These are phyloP conservation scores for Liolophura sinensis DNA, from an alignment of 1,140 invertebrate genomes.

Conservation along the genomic window DNA sequence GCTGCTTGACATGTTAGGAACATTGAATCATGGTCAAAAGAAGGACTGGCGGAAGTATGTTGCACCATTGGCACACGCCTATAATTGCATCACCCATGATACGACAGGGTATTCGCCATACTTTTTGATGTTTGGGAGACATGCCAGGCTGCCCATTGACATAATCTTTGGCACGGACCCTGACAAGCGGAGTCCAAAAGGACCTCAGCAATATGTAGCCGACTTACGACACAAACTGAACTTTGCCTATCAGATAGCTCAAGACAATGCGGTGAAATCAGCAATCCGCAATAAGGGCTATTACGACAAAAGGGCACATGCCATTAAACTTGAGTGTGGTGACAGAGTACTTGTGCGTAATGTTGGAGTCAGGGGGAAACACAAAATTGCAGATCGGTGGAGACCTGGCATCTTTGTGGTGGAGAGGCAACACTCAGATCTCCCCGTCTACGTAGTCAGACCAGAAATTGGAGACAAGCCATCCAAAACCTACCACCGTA, in stretches of 20 bases:
- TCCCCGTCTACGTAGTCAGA: slow-evolving; percentile 13
- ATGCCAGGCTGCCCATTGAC: slow-evolving; percentile 17
- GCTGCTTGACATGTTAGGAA: slow-evolving; percentile 17
- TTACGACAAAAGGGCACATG: slow-evolving; percentile 15
- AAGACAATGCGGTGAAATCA: slow-evolving; percentile 3
- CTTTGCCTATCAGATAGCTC: slow-evolving; percentile 7
- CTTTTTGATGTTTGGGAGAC: slow-evolving; percentile 19
- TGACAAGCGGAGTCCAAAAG: neutral
- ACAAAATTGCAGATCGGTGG: slow-evolving; percentile 16
- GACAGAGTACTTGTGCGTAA: slow-evolving; percentile 17
- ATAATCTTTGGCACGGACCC: slow-evolving; percentile 8
- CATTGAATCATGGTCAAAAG: slow-evolving; percentile 17
- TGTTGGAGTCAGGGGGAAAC: slow-evolving; percentile 9
- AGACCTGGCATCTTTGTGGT: slow-evolving; percentile 6
- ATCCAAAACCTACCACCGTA: too few relatives aligned
- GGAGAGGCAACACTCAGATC: neutral
- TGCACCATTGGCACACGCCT: slow-evolving; percentile 14
- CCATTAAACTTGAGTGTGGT: slow-evolving; percentile 2
- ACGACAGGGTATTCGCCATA: slow-evolving; percentile 16
- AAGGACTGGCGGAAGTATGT: slow-evolving; percentile 19
- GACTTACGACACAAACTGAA: slow-evolving; percentile 8
- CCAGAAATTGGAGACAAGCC: slow-evolving; percentile 1
- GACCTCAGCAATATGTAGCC: slow-evolving; percentile 5
- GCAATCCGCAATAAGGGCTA: slow-evolving; percentile 5
- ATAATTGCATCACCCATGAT: slow-evolving; percentile 25